Evolutionary conservation across 2,113 vertebrate genomes (phyloP).

Genomic region (Mesoclemmys tuberculata): DNA sequence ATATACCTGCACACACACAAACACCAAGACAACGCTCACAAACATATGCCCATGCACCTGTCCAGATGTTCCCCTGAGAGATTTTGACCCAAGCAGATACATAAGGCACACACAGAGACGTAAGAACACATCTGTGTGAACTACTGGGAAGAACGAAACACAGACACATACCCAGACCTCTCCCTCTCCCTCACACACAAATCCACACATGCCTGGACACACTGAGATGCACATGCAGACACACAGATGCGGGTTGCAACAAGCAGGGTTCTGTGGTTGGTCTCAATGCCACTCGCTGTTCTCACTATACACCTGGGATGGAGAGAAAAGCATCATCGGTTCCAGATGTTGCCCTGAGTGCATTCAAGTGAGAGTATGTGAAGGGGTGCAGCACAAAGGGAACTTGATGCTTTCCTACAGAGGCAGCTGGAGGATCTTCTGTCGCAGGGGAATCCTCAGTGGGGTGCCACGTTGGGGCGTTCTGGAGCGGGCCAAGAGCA

Average conservation of each 20-base stretch:
- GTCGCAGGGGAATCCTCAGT: not conserved
- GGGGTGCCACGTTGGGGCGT: not conserved
- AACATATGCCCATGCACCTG: no score
- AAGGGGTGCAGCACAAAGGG: not conserved
- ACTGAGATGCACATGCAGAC: no score
- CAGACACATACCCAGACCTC: no score
- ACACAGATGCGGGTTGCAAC: not conserved
- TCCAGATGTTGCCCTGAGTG: no score
- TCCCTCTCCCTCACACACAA: not conserved
- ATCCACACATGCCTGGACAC: not conserved
- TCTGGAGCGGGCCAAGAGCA: not conserved
- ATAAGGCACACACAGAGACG: no score
- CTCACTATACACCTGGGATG: not conserved
- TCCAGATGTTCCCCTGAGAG: no score
- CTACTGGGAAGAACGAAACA: no score
- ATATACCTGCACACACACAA: not conserved
- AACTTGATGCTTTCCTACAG: not conserved
- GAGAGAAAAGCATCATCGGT: not conserved
- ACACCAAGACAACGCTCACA: no score
- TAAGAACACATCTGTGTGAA: no score
- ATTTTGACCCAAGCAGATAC: no score
- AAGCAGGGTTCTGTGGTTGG: not conserved
- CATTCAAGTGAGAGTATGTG: not conserved
- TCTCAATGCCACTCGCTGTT: not conserved
- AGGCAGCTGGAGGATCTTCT: not conserved